These are phyloP conservation scores for Tapirus indicus DNA, from an alignment of 2,797 vertebrate species.

Conservation along the genomic window DNA sequence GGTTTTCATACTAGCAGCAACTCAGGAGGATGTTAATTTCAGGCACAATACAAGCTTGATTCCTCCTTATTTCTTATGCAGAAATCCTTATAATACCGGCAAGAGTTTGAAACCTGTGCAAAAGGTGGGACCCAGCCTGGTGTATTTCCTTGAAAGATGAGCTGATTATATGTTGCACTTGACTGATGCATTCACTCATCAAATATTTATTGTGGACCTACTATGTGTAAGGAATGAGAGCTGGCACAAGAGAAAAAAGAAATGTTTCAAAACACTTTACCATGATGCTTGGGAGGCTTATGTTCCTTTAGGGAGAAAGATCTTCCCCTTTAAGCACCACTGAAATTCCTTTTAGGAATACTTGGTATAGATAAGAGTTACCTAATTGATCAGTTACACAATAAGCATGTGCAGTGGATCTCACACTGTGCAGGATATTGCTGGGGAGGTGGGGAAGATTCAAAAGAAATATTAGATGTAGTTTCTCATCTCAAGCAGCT, in stretches of 20 bases:
- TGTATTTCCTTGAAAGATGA: conserved; percentile 65
- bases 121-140: conserved; percentile 48
- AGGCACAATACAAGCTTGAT: conserved; percentile 59
- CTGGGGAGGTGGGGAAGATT: not conserved
- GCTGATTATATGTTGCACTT: conserved; percentile 59
- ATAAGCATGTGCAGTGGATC: not conserved
- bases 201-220: conserved; percentile 62
- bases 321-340: not conserved
- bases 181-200: conserved; percentile 60
- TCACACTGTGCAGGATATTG: not conserved
- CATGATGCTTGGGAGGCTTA: not conserved
- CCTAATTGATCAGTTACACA: conserved; percentile 31
- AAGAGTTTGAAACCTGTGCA: conserved; percentile 57
- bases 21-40: conserved; percentile 70
- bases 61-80: conserved; percentile 28
- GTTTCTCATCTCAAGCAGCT: conserved; percentile 45
- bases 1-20: conserved; percentile 55
- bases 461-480: conserved; percentile 38
- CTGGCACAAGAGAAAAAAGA: conserved; percentile 21
- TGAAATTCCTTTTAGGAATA: conserved; percentile 58
- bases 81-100: conserved; percentile 65
- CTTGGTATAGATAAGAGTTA: conserved; percentile 10
- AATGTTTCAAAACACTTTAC: conserved; percentile 22
- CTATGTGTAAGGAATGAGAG: conserved; percentile 59
- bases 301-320: not conserved